phyloP scores from a whole-genome alignment of 2,888 invertebrate genomes.

The Cerastoderma edule region DNA sequence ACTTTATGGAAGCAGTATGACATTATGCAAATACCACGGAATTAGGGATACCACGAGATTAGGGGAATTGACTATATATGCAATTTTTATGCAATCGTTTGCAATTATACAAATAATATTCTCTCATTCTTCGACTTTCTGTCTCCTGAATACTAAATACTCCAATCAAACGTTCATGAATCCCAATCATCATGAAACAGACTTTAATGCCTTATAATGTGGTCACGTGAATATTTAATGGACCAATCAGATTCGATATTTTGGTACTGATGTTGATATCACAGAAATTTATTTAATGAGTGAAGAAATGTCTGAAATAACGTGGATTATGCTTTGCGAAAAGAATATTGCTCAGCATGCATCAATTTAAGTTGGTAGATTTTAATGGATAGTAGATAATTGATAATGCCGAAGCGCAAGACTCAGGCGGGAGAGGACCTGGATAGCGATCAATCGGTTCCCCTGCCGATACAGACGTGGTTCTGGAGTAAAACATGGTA shows the following conservation, averaged over 20 bases:
- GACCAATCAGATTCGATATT: constrained; percentile 12
- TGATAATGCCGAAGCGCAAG: constrained; percentile 80
- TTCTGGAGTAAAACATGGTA: constrained; percentile 97
- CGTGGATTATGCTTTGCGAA: not conserved
- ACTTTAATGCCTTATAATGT: constrained; percentile 19
- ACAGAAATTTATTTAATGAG: not conserved
- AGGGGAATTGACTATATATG: too few species aligned
- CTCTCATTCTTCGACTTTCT: too few species aligned
- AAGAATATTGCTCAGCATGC: too few species aligned
- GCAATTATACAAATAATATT: too few species aligned
- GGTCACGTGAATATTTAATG: constrained; percentile 3
- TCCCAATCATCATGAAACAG: too few species aligned
- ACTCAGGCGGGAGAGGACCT: constrained; percentile 72
- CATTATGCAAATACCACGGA: too few species aligned
- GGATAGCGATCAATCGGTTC: constrained; percentile 86
- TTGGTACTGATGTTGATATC: constrained; percentile 37
- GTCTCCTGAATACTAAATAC: not conserved
- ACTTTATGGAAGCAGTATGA: too few species aligned
- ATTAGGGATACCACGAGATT: too few species aligned
- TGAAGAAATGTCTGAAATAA: not conserved
- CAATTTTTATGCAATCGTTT: too few species aligned
- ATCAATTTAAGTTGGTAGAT: too few species aligned
- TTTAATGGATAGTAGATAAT: not conserved
- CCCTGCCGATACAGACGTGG: constrained; percentile 98
- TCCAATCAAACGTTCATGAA: not conserved